Evolutionary conservation across 2,797 vertebrate species (phyloP).

Genomic region (Hemibagrus guttatus): DNA sequence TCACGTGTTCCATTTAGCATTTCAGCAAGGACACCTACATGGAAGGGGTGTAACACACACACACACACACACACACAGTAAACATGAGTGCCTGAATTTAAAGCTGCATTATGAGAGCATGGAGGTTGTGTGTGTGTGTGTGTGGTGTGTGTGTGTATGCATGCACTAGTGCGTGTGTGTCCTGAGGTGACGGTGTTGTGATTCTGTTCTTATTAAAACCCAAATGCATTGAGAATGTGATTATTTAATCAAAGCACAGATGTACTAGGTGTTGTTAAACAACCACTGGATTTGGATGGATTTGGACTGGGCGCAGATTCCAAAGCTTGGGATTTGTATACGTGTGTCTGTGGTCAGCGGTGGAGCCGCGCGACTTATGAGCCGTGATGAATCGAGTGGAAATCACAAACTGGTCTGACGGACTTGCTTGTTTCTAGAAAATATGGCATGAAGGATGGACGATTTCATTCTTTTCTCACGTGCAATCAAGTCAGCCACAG

Average conservation of each 20-base stretch:
- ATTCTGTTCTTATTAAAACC: neutral
- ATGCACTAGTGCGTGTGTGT: slow-evolving; percentile 57
- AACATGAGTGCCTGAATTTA: neutral
- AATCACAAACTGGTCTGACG: neutral
- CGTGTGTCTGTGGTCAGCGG: neutral
- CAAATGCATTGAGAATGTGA: slow-evolving; percentile 64
- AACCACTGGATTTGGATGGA: neutral
- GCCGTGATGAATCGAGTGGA: neutral
- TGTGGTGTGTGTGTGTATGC: slow-evolving; percentile 61
- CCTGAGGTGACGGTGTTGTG: neutral
- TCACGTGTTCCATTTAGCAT: neutral
- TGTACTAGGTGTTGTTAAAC: neutral
- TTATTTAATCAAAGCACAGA: slow-evolving; percentile 70
- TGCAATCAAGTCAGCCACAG: neutral
- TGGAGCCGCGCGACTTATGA: slow-evolving; percentile 1
- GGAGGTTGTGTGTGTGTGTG: neutral
- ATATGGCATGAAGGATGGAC: neutral
- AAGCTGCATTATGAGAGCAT: neutral
- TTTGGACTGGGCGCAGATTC: slow-evolving; percentile 56
- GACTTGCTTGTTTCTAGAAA: neutral
- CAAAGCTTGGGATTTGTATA: slow-evolving; percentile 69
- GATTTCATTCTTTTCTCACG: slow-evolving; percentile 2
- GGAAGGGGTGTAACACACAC: neutral
- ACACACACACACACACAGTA: neutral
- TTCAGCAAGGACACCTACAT: slow-evolving; percentile 1